Evolutionary conservation across 37 sponge, comb jelly and placozoan genomes (phyloP).

Genomic region (Beroe forskalii): DNA sequence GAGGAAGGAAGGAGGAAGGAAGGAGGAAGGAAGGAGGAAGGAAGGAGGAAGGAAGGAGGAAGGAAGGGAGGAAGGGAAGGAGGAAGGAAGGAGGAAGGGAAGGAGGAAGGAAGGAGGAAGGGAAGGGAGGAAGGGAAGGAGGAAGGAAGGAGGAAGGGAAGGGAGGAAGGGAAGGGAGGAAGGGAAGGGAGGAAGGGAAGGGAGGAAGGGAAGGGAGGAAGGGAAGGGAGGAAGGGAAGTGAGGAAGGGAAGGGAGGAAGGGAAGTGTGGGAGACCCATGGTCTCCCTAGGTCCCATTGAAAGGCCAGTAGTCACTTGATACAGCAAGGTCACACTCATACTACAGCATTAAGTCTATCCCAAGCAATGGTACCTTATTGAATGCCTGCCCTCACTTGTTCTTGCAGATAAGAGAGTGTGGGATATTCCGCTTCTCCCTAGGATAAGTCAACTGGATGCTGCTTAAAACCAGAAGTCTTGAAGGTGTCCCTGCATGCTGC

Average conservation of each 20-base stretch:
- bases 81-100: constrained; percentile 17
- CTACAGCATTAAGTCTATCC: too few relatives aligned
- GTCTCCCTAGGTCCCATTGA: too few relatives aligned
- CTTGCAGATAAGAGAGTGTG: too few relatives aligned
- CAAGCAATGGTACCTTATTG: too few relatives aligned
- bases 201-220: not conserved
- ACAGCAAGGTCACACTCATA: too few relatives aligned
- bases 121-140: not conserved
- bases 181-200: not conserved
- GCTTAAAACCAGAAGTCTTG: too few relatives aligned
- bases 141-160: not conserved
- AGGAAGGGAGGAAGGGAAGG: not conserved
- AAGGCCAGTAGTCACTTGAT: too few relatives aligned
- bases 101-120: constrained; percentile 23
- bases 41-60: not conserved
- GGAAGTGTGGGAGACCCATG: too few relatives aligned
- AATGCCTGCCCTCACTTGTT: too few relatives aligned
- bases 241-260: not conserved
- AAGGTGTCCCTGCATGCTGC: too few relatives aligned
- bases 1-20: not conserved
- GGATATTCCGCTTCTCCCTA: too few relatives aligned
- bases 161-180: not conserved
- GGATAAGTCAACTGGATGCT: too few relatives aligned
- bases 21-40: not conserved
- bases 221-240: not conserved